Base-by-base conservation (phyloP, 2,113 vertebrate species). In the Larimichthys polyactis region DNA sequence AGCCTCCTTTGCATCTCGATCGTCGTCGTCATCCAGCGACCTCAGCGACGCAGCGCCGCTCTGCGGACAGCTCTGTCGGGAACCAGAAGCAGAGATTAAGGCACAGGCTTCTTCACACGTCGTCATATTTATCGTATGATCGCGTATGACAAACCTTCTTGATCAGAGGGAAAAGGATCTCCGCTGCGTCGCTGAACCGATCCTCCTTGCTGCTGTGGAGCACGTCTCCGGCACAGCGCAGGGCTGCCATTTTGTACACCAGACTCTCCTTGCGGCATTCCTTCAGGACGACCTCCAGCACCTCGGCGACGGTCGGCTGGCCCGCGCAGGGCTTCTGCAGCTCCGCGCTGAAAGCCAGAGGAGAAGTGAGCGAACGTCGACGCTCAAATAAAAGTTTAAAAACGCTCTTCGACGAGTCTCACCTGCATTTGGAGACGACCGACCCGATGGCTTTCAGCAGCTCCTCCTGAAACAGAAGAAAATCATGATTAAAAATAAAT, bases 221-320 rank as follows among this genome's bases (percentile, higher is more conserved):
- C 75, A 98, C 95, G 0, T 94, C 96, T 7, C 93, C 98, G 0
- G 91, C 92, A 59, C 97, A 97, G 54, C 94, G 95, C 62, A 99
- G 90, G 0, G 98, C 98, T 5, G 95, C 96, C 81, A 97, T 95
- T 91, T 97, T 99, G 73, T 99, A 99, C 43, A 95, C 94, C 1
- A 97, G 91, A 81, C 93, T 99, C 84, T 99, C 98, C 72, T 97
- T 99, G 57, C 95, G 94, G 58, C 97, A 98, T 75, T 99, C 98
- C 81, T 97, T 99, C 72, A 99, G 79, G 74, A 99, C 93, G 52
- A 96, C 92, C 66, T 98, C 97, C 78, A 97, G 68, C 62, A 97
- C 91, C 71, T 98, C 96, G 8, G 66, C 60, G 46, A 96, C 8
- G 1, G 94, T 96, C 22, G 98, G 98, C 44, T 99, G 98, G 71